Conservation (phyloP, 2,797 vertebrate genomes). For the Oreochromis mossambicus region DNA sequence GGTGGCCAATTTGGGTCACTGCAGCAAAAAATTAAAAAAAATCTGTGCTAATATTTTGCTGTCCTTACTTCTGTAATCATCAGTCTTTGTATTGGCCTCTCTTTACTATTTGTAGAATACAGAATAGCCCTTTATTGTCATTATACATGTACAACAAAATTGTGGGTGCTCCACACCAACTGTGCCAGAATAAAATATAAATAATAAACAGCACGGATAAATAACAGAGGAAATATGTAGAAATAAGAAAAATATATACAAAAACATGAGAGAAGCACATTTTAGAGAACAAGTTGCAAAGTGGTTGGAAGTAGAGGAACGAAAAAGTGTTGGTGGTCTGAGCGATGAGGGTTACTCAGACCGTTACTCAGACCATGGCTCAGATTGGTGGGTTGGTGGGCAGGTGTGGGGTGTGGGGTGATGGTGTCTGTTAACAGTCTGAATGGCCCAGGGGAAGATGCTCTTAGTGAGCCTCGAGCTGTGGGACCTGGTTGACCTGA, state of each 20-base stretch:
- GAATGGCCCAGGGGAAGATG: background rate
- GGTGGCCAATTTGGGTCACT: background rate
- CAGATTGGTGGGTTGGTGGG: background rate
- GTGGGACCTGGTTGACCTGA: background rate
- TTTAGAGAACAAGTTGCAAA: background rate
- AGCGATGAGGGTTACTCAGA: background rate
- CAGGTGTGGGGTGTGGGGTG: background rate
- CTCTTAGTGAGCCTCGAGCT: background rate
- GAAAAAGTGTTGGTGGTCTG: background rate
- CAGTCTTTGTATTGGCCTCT: background rate
- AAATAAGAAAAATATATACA: background rate
- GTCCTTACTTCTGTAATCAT: background rate
- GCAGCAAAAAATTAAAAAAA: fast-evolving
- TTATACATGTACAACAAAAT: background rate
- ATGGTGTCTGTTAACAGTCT: background rate
- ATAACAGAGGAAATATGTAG: background rate
- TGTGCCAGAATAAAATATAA: background rate
- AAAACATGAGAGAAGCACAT: background rate
- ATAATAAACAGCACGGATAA: background rate
- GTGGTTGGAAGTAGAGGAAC: background rate
- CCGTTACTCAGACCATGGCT: background rate
- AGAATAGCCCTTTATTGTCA: background rate
- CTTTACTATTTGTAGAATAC: background rate
- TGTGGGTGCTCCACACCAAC: background rate
- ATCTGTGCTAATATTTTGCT: background rate